phyloP scores from a whole-genome alignment of 1,140 invertebrate species.

The Musca domestica region DNA sequence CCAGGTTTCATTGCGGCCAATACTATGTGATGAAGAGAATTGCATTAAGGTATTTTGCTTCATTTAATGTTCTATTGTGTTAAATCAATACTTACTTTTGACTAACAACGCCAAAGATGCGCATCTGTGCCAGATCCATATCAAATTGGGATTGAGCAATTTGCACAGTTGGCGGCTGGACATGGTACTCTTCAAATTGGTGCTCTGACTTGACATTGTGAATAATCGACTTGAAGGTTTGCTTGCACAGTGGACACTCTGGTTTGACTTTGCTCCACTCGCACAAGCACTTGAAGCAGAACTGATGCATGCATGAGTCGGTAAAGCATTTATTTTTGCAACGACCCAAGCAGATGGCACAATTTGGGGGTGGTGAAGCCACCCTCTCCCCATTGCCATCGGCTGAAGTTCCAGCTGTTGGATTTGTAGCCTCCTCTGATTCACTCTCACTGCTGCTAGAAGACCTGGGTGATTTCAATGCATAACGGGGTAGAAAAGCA shows the following conservation, averaged over 20 bases:
- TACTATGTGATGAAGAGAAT: neutral
- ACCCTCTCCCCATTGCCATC: slow-evolving; percentile 26
- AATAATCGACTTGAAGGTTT: slow-evolving; percentile 85
- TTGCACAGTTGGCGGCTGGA: slow-evolving; percentile 53
- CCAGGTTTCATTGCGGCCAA: slow-evolving; percentile 1
- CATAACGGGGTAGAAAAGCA: neutral
- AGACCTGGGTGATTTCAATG: slow-evolving; percentile 38
- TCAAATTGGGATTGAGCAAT: slow-evolving; percentile 32
- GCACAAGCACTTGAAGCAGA: slow-evolving; percentile 88
- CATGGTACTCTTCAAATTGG: slow-evolving; percentile 84
- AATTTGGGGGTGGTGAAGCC: slow-evolving; percentile 74
- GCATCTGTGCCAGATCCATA: slow-evolving; percentile 20
- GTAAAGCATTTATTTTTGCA: slow-evolving; percentile 87
- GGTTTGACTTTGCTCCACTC: slow-evolving; percentile 95
- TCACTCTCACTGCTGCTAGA: slow-evolving; percentile 49
- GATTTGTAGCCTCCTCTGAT: slow-evolving; percentile 42
- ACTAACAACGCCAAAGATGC: neutral
- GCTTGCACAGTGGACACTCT: slow-evolving; percentile 92
- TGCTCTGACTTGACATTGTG: slow-evolving; percentile 85
- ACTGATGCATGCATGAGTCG: slow-evolving; percentile 88
- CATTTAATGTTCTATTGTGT: too few species aligned
- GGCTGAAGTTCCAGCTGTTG: slow-evolving; percentile 28
- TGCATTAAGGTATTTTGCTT: too few species aligned
- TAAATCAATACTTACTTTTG: slow-evolving; percentile 29
- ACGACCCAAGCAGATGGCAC: slow-evolving; percentile 86